A percentile compares a stretch with the other conserved stretches of the same genome.
These are phyloP conservation scores for Thysanoteuthis rhombus DNA, from an alignment of 2,888 invertebrate genomes.

Conservation along the genomic window DNA sequence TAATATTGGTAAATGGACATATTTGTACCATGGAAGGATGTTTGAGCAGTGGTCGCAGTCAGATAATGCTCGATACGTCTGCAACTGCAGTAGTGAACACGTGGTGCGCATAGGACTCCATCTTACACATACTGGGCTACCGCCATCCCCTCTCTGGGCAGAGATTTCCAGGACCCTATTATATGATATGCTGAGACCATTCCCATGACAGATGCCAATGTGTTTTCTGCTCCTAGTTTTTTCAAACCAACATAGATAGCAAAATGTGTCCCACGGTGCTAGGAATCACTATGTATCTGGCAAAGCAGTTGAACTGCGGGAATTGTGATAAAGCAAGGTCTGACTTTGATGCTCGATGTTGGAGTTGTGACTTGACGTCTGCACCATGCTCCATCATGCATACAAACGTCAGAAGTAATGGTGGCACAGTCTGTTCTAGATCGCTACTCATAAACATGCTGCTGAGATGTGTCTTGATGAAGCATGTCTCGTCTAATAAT, in stretches of 20 bases:
- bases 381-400: not conserved
- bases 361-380: not conserved
- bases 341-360: not conserved
- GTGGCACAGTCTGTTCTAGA: not conserved
- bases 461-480: not conserved
- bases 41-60: not conserved
- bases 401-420: not conserved
- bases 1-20: not conserved
- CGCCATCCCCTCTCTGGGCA: too few relatives aligned
- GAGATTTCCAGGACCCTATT: not conserved
- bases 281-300: too few relatives aligned
- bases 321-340: not conserved
- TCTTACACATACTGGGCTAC: not conserved
- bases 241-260: too few relatives aligned
- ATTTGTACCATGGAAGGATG: not conserved
- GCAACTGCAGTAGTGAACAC: too few relatives aligned
- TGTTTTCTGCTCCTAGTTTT: too few relatives aligned
- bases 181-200: not conserved
- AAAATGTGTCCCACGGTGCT: too few relatives aligned
- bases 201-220: too few relatives aligned
- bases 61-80: too few relatives aligned
- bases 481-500: slow-evolving; percentile 28
- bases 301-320: not conserved
- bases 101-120: not conserved
- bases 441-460: not conserved